These are phyloP conservation scores for Macrophya annulata DNA, from an alignment of 2,888 invertebrate species.

Conservation along the genomic window DNA sequence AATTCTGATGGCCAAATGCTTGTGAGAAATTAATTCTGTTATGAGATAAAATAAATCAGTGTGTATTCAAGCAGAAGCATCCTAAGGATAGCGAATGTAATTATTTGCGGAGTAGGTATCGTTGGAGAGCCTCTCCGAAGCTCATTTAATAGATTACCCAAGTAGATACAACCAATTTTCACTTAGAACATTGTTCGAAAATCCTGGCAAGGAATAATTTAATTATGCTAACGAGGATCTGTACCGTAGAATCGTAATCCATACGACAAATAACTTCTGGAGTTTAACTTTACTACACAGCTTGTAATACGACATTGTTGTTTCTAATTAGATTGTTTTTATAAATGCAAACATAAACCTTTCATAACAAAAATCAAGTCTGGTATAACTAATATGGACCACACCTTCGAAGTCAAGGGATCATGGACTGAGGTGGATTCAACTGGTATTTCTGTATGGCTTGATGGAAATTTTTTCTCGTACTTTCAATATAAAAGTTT, in stretches of 20 bases:
- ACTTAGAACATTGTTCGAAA: constrained; percentile 30
- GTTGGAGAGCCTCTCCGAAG: constrained; percentile 20
- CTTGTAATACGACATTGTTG: constrained; percentile 5
- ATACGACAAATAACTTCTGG: background rate
- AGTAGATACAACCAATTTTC: constrained; percentile 14
- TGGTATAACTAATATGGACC: background rate
- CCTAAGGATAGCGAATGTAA: background rate
- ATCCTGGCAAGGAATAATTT: constrained; percentile 23
- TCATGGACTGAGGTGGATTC: background rate
- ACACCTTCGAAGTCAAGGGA: background rate
- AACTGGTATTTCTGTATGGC: background rate
- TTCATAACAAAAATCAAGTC: background rate
- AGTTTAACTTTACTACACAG: background rate
- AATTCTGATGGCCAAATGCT: background rate
- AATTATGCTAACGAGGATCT: constrained; percentile 40
- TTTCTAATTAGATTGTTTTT: background rate
- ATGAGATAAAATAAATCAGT: background rate
- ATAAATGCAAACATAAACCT: background rate
- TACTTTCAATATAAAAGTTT: background rate
- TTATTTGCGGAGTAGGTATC: constrained; percentile 6
- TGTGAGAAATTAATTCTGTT: background rate
- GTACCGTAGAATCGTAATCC: background rate
- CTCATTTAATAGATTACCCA: constrained; percentile 32
- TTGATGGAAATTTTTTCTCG: background rate
- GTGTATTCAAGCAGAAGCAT: background rate